phyloP scores from a whole-genome alignment of 2,888 invertebrate species.

The Anticlea derivata region DNA sequence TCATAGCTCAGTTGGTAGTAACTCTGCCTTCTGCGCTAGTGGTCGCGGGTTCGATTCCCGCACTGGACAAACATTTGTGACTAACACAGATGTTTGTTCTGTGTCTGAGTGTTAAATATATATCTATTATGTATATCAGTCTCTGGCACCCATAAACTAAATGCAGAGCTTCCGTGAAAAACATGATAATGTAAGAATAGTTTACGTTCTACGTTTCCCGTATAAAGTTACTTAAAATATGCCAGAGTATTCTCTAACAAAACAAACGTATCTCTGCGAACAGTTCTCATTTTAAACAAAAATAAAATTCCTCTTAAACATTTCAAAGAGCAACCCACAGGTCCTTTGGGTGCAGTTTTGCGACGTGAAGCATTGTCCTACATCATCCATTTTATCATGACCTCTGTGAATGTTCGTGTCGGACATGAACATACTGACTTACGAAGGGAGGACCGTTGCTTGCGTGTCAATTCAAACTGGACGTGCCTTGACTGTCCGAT shows the following conservation, averaged over 20 bases:
- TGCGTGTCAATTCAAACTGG: conserved; percentile 41
- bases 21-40: too few species aligned
- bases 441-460: conserved; percentile 25
- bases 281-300: conserved; percentile 25
- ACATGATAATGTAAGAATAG: too few species aligned
- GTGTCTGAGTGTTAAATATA: too few species aligned
- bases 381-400: conserved; percentile 35
- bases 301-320: conserved; percentile 31
- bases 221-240: too few species aligned
- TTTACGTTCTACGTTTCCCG: too few species aligned
- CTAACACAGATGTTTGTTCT: too few species aligned
- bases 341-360: conserved; percentile 46
- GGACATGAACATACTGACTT: conserved; percentile 29
- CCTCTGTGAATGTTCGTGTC: conserved; percentile 30
- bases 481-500: conserved; percentile 31
- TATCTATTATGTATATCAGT: too few species aligned
- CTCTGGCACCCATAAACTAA: too few species aligned
- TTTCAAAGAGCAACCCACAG: conserved; percentile 31
- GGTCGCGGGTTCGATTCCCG: too few species aligned
- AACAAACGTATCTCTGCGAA: conserved; percentile 24
- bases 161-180: too few species aligned
- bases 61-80: too few species aligned
- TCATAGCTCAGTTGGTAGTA: too few species aligned
- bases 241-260: neutral
- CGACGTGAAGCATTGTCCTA: conserved; percentile 44